Evolutionary conservation across 2,797 vertebrate species (phyloP).

Genomic region (Champsocephalus esox): DNA sequence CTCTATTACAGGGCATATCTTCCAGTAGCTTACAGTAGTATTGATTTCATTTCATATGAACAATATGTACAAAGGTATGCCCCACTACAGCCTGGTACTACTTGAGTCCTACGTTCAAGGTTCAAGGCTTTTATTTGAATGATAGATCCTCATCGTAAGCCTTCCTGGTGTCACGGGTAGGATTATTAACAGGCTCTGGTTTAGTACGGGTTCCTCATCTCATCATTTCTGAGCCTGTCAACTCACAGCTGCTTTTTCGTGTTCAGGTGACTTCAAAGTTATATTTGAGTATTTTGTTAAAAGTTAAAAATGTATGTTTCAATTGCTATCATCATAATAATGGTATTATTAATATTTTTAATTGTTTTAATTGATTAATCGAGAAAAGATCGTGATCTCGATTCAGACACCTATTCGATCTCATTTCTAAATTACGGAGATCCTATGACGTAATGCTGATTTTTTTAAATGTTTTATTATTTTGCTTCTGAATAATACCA

Average conservation of each 20-base stretch:
- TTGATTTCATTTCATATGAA: not conserved
- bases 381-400: too few species aligned
- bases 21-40: not conserved
- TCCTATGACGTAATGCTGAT: too few species aligned
- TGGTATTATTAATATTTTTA: not conserved
- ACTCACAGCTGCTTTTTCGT: not conserved
- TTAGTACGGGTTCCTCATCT: constrained; percentile 9
- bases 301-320: too few species aligned
- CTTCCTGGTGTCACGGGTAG: constrained; percentile 4
- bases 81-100: not conserved
- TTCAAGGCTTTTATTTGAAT: not conserved
- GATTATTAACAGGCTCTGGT: constrained; percentile 13
- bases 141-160: not conserved
- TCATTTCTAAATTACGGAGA: too few species aligned
- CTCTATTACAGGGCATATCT: not conserved
- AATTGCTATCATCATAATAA: not conserved
- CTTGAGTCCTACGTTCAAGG: not conserved
- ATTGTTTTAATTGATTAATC: not conserved
- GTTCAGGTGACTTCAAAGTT: not conserved
- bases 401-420: too few species aligned
- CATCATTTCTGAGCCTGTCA: constrained; percentile 20
- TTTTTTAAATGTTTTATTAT: too few species aligned
- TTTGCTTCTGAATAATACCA: too few species aligned
- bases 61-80: not conserved
- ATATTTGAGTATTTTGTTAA: too few species aligned